Evolutionary conservation across 2,113 vertebrate genomes (phyloP).

Genomic region (Gavia stellata): DNA sequence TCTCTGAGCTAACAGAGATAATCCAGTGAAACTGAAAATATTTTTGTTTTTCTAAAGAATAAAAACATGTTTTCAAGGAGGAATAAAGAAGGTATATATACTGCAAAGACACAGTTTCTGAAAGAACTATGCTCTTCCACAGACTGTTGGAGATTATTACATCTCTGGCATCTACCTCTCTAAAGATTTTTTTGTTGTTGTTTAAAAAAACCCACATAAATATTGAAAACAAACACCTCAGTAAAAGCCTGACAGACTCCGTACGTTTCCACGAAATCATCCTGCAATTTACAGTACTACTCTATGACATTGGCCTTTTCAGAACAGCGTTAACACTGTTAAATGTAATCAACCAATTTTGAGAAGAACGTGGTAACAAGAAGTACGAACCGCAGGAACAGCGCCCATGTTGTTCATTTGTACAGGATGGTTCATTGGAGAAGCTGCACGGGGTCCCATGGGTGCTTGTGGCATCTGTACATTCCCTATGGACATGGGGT

Average conservation of each 20-base stretch:
- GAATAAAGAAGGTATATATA: not conserved
- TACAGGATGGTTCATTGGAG: slow-evolving; percentile 90
- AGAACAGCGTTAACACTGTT: not conserved
- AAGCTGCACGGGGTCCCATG: slow-evolving; percentile 85
- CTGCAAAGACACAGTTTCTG: not conserved
- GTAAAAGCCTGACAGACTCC: not conserved
- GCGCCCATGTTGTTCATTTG: slow-evolving; percentile 91
- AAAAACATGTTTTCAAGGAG: not conserved
- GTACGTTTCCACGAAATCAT: not conserved
- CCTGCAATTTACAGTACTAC: not conserved
- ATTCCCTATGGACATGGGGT: slow-evolving; percentile 90
- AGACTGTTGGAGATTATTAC: not conserved
- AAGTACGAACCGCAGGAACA: slow-evolving; percentile 82
- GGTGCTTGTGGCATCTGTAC: slow-evolving; percentile 89
- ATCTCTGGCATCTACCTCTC: not conserved
- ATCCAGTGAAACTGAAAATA: not conserved
- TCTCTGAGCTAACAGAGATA: not conserved
- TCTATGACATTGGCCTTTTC: not conserved
- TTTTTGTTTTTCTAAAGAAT: not conserved
- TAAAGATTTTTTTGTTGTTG: too few species aligned
- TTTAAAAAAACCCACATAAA: not conserved
- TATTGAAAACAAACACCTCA: not conserved
- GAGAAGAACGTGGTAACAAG: not conserved
- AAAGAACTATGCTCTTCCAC: not conserved
- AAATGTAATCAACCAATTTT: not conserved